Conservation (phyloP, 2,113 vertebrate genomes). For the Takifugu bimaculatus region DNA sequence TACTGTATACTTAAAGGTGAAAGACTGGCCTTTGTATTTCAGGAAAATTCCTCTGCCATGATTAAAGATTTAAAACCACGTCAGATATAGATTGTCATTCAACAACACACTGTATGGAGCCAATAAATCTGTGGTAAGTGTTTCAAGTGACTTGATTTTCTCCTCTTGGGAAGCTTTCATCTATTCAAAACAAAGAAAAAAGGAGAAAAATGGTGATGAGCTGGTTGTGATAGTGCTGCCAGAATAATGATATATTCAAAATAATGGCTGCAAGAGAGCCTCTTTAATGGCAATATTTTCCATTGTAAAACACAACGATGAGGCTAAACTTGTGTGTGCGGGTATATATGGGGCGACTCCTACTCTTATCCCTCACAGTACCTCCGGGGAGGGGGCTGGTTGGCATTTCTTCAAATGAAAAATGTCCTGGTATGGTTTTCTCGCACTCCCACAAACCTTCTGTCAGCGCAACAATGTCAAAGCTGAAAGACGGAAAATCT, state of each 20-base stretch:
- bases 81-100: conserved; percentile 7
- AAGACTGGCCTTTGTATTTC: background rate
- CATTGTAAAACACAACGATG: conserved; percentile 39
- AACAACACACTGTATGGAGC: conserved; percentile 19
- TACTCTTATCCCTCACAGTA: conserved; percentile 41
- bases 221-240: conserved; percentile 50
- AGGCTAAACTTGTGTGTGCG: conserved; percentile 45
- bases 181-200: conserved; percentile 44
- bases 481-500: conserved; percentile 30
- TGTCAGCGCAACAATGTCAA: conserved; percentile 51
- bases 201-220: conserved; percentile 53
- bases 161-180: conserved; percentile 50
- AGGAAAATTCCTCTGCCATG: background rate
- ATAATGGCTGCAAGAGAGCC: conserved; percentile 52
- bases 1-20: background rate
- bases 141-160: conserved; percentile 40
- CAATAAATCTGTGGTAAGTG: conserved; percentile 26
- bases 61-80: background rate
- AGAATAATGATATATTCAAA: conserved; percentile 66
- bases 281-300: conserved; percentile 50
- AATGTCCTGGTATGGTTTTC: conserved; percentile 58
- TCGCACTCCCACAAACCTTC: conserved; percentile 70
- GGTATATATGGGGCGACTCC: conserved; percentile 52
- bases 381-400: conserved; percentile 3
- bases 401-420: conserved; percentile 30